Percentiles rank a stretch among this genome's conserved stretches.
Conservation (phyloP, 1,140 invertebrate species). For the Teleopsis dalmanni region DNA sequence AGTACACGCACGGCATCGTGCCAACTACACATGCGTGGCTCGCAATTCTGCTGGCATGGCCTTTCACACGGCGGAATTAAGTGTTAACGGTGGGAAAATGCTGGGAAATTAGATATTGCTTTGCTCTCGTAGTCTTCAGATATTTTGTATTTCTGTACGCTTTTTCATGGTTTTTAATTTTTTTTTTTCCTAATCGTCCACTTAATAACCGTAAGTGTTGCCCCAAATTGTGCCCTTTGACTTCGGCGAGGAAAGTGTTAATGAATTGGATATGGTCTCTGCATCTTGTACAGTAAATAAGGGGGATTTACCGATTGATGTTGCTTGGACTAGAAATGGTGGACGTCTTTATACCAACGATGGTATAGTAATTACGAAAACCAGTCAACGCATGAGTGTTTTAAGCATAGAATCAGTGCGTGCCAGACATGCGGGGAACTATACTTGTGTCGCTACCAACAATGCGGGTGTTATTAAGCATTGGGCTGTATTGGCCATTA, state of each 20-base stretch:
- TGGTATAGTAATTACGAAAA: constrained; percentile 48
- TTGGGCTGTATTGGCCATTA: constrained; percentile 55
- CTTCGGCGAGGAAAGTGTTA: constrained; percentile 57
- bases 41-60: constrained; percentile 66
- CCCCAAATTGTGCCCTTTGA: constrained; percentile 59
- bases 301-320: constrained; percentile 69
- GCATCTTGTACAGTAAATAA: constrained; percentile 71
- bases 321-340: constrained; percentile 54
- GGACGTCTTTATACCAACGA: constrained; percentile 20
- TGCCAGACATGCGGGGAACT: constrained; percentile 56
- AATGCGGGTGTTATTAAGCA: constrained; percentile 60
- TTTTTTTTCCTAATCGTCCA: neutral
- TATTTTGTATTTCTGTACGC: constrained; percentile 1
- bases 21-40: constrained; percentile 65
- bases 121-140: neutral
- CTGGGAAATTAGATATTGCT: no score
- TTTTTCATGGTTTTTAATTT: neutral
- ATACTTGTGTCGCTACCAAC: constrained; percentile 66
- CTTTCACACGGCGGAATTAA: constrained; percentile 60
- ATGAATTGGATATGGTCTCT: constrained; percentile 57
- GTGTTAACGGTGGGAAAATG: constrained; percentile 55
- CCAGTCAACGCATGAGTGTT: constrained; percentile 55
- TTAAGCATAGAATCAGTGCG: constrained; percentile 55
- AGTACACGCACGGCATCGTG: constrained; percentile 56
- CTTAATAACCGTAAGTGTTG: constrained; percentile 45